Evolutionary conservation across 2,888 invertebrate genomes (phyloP).

Genomic region (Caenorhabditis drosophilae): DNA sequence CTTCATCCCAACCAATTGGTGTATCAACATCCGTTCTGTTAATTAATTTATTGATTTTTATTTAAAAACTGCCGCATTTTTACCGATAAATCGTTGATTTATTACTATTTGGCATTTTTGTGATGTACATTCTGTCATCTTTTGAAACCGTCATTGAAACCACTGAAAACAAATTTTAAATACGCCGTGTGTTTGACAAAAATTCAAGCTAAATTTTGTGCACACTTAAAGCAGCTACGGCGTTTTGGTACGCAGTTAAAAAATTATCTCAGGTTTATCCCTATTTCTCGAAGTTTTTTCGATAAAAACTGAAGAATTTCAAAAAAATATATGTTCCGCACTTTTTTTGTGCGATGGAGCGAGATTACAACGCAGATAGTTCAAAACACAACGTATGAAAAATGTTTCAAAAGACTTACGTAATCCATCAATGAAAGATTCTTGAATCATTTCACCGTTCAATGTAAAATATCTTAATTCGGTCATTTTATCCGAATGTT

Average conservation of each 20-base stretch:
- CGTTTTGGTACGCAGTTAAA: too few relatives aligned
- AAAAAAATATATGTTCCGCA: too few relatives aligned
- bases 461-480: constrained; percentile 52
- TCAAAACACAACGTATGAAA: too few relatives aligned
- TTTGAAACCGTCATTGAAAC: constrained; percentile 45
- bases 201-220: too few relatives aligned
- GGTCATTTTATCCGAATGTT: constrained; percentile 53
- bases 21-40: constrained; percentile 57
- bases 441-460: constrained; percentile 56
- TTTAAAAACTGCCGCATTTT: not conserved
- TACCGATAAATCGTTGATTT: constrained; percentile 54
- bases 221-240: too few relatives aligned
- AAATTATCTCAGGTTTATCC: too few relatives aligned
- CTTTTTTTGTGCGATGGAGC: too few relatives aligned
- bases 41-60: constrained; percentile 7
- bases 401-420: constrained; percentile 38
- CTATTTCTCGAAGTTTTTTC: too few relatives aligned
- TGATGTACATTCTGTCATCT: constrained; percentile 60
- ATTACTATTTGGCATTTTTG: constrained; percentile 46
- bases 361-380: too few relatives aligned
- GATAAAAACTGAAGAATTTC: too few relatives aligned
- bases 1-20: constrained; percentile 64
- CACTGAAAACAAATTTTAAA: too few relatives aligned
- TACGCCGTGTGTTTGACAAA: too few relatives aligned
- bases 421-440: constrained; percentile 66